Evolutionary conservation across 2,888 invertebrate genomes (phyloP), one percentile per base, ranked within the genome.

Genomic region (Dynastes tityus): DNA sequence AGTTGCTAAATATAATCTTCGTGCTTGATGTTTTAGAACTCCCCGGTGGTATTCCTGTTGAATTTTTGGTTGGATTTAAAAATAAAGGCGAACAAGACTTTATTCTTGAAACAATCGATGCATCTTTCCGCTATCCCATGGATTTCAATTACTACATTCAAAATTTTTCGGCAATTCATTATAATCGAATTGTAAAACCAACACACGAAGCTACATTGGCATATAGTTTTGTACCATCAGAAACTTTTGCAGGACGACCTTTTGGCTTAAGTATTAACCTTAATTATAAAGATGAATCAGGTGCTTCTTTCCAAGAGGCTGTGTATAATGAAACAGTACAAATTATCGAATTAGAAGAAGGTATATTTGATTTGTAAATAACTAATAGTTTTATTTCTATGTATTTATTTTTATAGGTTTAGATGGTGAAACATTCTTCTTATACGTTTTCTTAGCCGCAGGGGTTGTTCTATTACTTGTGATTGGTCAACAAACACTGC

Each of bases 91-190:
- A 94, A 79, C 93, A 95, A 83, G 97, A 98, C 83, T 98, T 98
- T 86, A 89, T 95, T 32, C 93, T 99, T 29, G 98, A 99, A 87
- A 94, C 95, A 5, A 92, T 99, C 87, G 99, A 99, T 86, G 98
- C 98, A 0, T 98, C 99, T 0, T 98, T 99, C 93, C 95, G 98
- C 84, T 99, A 99, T 88, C 98, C 99, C 8, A 96, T 98, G 95
- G 99, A 99, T 90, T 99, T 97, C 90, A 97, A 95, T 83, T 99
- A 97, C 90, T 96, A 96, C 90, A 98, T 99, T 83, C 98, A 99
- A 90, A 99, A 99, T 90, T 99, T 99, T 90, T 97, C 98, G 0
- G 95, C 96, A 0, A 92, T 97, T 85, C 93, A 94, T 1, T 98
- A 96, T 89, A 95, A 96, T 87, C 94, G 95, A 83, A 92, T 95